These are phyloP conservation scores for Nebria ingens DNA, from an alignment of 1,140 invertebrate genomes.

Conservation along the genomic window DNA sequence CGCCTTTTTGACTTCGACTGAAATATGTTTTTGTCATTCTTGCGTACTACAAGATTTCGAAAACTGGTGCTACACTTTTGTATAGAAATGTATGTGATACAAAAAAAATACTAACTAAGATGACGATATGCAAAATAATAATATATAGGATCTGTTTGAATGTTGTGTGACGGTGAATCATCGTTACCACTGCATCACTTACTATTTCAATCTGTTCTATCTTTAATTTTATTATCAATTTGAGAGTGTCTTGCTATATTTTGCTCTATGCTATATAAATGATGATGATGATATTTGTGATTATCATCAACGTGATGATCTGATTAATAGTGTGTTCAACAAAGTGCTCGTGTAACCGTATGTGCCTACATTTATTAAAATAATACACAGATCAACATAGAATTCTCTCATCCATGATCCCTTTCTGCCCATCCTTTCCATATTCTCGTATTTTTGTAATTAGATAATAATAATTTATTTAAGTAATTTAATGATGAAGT, in stretches of 20 bases:
- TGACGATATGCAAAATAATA: too few relatives aligned
- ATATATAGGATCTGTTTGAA: too few relatives aligned
- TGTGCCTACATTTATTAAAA: neutral
- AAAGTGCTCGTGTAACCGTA: neutral
- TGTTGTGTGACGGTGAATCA: too few relatives aligned
- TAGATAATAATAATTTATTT: constrained; percentile 7
- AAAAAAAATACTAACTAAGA: neutral
- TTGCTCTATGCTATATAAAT: too few relatives aligned
- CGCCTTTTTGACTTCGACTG: too few relatives aligned
- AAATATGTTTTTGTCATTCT: neutral
- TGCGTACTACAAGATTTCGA: constrained; percentile 2
- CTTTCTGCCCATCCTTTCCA: neutral
- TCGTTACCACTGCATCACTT: too few relatives aligned
- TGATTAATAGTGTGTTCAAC: neutral
- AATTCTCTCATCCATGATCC: neutral
- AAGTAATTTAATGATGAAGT: constrained; percentile 9
- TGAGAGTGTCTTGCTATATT: too few relatives aligned
- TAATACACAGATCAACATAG: too few relatives aligned
- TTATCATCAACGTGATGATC: neutral
- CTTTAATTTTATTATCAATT: too few relatives aligned
- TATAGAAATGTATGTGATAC: constrained; percentile 8
- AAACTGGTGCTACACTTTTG: constrained; percentile 2
- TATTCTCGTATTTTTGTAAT: neutral
- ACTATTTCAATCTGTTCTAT: too few relatives aligned
- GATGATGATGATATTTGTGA: neutral